These are phyloP conservation scores for Mimumesa dahlbomi DNA, from an alignment of 2,888 invertebrate genomes.

Conservation along the genomic window DNA sequence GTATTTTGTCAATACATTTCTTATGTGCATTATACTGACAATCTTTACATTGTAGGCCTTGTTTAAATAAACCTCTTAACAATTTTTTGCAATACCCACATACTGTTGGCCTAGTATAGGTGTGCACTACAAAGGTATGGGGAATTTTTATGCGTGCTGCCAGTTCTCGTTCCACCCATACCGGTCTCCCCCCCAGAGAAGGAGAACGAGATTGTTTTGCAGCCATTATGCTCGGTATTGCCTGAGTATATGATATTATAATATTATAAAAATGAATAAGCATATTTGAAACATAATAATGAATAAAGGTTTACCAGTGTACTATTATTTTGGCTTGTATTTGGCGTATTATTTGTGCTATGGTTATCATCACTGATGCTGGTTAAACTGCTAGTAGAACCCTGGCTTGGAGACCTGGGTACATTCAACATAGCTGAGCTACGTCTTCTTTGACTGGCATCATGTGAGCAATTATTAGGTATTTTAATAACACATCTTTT, in stretches of 20 bases:
- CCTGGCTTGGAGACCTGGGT: slow-evolving; percentile 88
- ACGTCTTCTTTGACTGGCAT: slow-evolving; percentile 73
- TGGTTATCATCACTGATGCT: slow-evolving; percentile 83
- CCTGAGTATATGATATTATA: slow-evolving; percentile 57
- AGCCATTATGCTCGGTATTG: slow-evolving; percentile 77
- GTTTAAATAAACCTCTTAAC: slow-evolving; percentile 96
- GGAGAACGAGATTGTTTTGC: slow-evolving; percentile 86
- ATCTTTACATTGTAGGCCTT: slow-evolving; percentile 98
- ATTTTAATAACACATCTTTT: slow-evolving; percentile 98
- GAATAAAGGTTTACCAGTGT: slow-evolving; percentile 87
- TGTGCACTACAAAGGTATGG: slow-evolving; percentile 98
- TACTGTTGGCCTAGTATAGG: slow-evolving; percentile 97
- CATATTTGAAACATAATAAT: slow-evolving; percentile 9
- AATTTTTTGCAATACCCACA: slow-evolving; percentile 98
- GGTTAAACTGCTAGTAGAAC: slow-evolving; percentile 85
- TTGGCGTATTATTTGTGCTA: slow-evolving; percentile 78
- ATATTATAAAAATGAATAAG: slow-evolving; percentile 15
- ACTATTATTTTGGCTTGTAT: slow-evolving; percentile 83
- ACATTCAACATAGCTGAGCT: slow-evolving; percentile 77
- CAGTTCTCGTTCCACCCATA: slow-evolving; percentile 87
- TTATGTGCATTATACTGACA: slow-evolving; percentile 98
- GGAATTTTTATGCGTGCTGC: slow-evolving; percentile 87
- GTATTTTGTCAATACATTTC: slow-evolving; percentile 94
- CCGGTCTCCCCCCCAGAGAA: slow-evolving; percentile 85
- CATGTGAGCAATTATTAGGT: slow-evolving; percentile 95